Conservation (phyloP, 64 coral and sea anemone species). For the Exaiptasia diaphana region DNA sequence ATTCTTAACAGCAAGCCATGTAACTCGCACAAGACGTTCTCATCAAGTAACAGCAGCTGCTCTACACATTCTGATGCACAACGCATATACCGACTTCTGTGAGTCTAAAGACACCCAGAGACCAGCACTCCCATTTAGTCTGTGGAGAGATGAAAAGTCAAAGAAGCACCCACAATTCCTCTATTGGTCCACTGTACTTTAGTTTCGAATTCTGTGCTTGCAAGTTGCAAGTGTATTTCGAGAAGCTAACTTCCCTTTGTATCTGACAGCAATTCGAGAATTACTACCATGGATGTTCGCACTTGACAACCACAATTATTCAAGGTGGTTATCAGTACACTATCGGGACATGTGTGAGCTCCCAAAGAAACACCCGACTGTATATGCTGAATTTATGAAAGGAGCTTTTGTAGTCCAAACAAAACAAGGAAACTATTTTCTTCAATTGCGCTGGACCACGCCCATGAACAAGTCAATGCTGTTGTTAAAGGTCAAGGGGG, state of each 20-base stretch:
- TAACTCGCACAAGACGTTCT: conserved; percentile 24
- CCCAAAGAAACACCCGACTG: neutral
- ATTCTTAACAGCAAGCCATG: conserved; percentile 10
- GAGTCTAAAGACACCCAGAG: neutral
- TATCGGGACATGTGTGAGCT: conserved; percentile 32
- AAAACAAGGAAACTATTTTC: conserved; percentile 7
- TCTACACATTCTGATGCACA: conserved; percentile 44
- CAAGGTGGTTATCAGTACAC: conserved; percentile 37
- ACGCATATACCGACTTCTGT: conserved; percentile 4
- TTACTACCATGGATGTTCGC: conserved; percentile 33
- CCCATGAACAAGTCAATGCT: conserved; percentile 32
- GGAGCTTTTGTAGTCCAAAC: conserved; percentile 24
- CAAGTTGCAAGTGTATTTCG: neutral
- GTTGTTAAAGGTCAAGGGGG: conserved; percentile 36
- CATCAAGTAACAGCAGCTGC: conserved; percentile 50
- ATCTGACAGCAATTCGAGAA: conserved; percentile 6
- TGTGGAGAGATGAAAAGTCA: conserved; percentile 23
- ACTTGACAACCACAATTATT: conserved; percentile 6
- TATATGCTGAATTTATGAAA: neutral
- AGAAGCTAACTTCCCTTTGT: conserved; percentile 14
- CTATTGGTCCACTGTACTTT: conserved; percentile 15
- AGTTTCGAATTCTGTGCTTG: conserved; percentile 4
- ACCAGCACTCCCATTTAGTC: conserved; percentile 5
- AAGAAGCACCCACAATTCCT: conserved; percentile 17
- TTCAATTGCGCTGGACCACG: conserved; percentile 17